Percentiles rank a stretch among this genome's conserved stretches.
These are phyloP conservation scores for Acrossocheilus fasciatus DNA, from an alignment of 2,797 vertebrate species.

Conservation along the genomic window DNA sequence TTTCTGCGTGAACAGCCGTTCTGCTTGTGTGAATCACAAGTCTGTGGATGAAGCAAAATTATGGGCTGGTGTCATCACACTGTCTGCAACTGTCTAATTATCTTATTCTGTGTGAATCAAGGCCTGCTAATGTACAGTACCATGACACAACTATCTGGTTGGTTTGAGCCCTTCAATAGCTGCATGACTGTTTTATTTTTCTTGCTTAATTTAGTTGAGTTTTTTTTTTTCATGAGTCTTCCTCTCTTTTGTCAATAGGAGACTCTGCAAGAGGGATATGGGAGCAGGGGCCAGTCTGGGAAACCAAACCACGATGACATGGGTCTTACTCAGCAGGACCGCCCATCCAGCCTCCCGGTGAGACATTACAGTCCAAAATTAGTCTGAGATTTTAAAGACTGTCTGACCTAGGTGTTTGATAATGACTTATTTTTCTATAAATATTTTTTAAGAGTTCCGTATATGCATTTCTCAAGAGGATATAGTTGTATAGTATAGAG, in stretches of 20 bases:
- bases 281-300: slow-evolving; percentile 87
- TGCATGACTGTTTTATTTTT: background rate
- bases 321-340: slow-evolving; percentile 80
- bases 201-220: background rate
- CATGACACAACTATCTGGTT: background rate
- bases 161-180: background rate
- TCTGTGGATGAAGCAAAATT: slow-evolving; percentile 19
- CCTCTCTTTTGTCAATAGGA: slow-evolving; percentile 74
- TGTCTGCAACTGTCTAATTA: slow-evolving; percentile 24
- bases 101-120: slow-evolving; percentile 11
- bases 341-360: slow-evolving; percentile 93
- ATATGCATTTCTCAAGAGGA: background rate
- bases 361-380: slow-evolving; percentile 69
- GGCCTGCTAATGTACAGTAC: background rate
- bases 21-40: slow-evolving; percentile 27
- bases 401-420: background rate
- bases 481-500: background rate
- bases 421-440: slow-evolving; percentile 2
- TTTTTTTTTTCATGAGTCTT: background rate
- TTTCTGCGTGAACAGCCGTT: slow-evolving; percentile 21
- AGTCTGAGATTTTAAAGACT: slow-evolving; percentile 2
- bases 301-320: slow-evolving; percentile 92
- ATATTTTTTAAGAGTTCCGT: background rate
- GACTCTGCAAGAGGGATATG: slow-evolving; percentile 90
- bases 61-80: slow-evolving; percentile 4